Percentiles rank a stretch among this genome's conserved stretches.
Conservation (phyloP, 2,797 vertebrate genomes). For the Pyrrhura leucotis region DNA sequence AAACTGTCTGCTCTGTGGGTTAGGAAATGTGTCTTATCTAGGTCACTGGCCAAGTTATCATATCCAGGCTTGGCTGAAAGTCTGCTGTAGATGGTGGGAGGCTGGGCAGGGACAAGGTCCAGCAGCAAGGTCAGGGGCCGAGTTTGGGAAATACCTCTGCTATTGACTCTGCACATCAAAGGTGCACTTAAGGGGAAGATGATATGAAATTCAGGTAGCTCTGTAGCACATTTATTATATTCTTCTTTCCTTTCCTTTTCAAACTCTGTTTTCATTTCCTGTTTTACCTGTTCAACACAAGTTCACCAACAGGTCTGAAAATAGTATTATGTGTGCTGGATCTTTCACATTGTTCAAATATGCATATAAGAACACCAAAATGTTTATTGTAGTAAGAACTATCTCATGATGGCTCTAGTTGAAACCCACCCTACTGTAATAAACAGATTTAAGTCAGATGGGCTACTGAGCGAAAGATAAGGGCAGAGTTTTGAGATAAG, state of each 20-base stretch:
- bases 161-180: background rate
- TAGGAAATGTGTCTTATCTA: background rate
- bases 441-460: background rate
- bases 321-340: background rate
- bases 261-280: rapidly evolving
- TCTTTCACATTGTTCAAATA: background rate
- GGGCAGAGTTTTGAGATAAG: background rate
- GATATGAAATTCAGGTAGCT: background rate
- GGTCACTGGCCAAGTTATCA: background rate
- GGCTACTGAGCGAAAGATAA: background rate
- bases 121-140: background rate
- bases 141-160: background rate
- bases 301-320: background rate
- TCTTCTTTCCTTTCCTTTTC: background rate
- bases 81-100: background rate
- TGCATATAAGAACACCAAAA: background rate
- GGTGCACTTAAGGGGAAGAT: background rate
- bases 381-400: background rate
- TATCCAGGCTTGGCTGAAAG: background rate
- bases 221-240: background rate
- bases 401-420: background rate
- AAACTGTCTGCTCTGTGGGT: background rate
- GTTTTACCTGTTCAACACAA: background rate
- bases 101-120: background rate
- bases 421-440: background rate